Evolutionary conservation across 2,113 vertebrate genomes (phyloP).

Genomic region (Oceanodroma tethys): DNA sequence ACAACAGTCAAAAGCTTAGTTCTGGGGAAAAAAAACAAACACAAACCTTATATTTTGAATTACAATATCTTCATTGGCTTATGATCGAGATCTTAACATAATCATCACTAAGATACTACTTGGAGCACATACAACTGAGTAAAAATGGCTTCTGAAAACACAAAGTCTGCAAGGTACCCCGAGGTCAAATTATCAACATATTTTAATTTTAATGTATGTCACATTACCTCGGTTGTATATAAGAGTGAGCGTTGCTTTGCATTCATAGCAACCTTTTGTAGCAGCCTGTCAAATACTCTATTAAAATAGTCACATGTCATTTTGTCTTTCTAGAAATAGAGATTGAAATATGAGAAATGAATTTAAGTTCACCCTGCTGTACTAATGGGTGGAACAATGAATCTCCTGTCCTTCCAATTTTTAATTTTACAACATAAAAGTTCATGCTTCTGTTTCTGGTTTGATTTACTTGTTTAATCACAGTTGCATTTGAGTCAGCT

Average conservation of each 20-base stretch:
- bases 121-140: neutral
- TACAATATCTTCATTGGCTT: neutral
- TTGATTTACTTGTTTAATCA: neutral
- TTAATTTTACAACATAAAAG: neutral
- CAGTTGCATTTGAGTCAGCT: neutral
- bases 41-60: neutral
- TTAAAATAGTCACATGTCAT: neutral
- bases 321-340: neutral
- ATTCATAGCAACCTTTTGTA: neutral
- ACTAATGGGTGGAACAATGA: neutral
- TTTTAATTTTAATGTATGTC: neutral
- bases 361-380: neutral
- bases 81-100: neutral
- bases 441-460: neutral
- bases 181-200: neutral
- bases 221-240: neutral
- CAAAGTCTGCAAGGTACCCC: neutral
- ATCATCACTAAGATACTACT: neutral
- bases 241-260: neutral
- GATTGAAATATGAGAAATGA: neutral
- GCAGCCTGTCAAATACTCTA: neutral
- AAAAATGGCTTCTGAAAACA: neutral
- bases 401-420: neutral
- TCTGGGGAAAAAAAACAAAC: neutral
- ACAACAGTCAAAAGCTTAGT: neutral